Evolutionary conservation across 2,113 vertebrate genomes (phyloP).

Genomic region (Rafetus swinhoei): DNA sequence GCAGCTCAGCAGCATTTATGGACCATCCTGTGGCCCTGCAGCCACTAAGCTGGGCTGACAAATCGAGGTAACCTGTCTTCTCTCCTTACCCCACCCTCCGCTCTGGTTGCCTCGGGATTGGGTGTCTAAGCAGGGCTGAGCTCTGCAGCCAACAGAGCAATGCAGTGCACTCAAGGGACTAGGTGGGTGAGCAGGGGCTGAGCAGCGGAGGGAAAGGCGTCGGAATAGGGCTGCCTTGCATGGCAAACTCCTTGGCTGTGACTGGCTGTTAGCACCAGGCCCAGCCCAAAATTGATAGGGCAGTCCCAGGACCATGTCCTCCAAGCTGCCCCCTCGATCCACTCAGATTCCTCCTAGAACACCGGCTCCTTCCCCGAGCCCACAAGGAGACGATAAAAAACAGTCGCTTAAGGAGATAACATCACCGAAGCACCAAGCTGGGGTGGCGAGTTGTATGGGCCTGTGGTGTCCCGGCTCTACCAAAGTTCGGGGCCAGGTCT

Average conservation of each 20-base stretch:
- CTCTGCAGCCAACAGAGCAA: neutral
- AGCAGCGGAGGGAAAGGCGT: neutral
- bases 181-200: neutral
- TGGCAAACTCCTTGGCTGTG: neutral
- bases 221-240: neutral
- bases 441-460: too few species aligned
- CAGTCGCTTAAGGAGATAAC: too few species aligned
- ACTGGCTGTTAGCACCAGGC: neutral
- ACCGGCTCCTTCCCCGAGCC: neutral
- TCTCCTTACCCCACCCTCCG: neutral
- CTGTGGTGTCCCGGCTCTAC: too few species aligned
- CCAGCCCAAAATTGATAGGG: neutral
- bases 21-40: neutral
- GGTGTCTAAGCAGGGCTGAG: neutral
- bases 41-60: neutral
- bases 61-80: neutral
- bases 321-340: accelerated
- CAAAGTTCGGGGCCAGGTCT: too few species aligned
- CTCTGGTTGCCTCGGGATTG: neutral
- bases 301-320: neutral
- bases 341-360: accelerated
- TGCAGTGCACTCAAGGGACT: neutral
- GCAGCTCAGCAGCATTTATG: neutral
- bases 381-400: neutral
- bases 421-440: neutral